A percentile compares a stretch with the other conserved stretches of the same genome.
These are phyloP conservation scores for Hydrotaea cyrtoneurina DNA, from an alignment of 2,888 invertebrate species.

Conservation along the genomic window DNA sequence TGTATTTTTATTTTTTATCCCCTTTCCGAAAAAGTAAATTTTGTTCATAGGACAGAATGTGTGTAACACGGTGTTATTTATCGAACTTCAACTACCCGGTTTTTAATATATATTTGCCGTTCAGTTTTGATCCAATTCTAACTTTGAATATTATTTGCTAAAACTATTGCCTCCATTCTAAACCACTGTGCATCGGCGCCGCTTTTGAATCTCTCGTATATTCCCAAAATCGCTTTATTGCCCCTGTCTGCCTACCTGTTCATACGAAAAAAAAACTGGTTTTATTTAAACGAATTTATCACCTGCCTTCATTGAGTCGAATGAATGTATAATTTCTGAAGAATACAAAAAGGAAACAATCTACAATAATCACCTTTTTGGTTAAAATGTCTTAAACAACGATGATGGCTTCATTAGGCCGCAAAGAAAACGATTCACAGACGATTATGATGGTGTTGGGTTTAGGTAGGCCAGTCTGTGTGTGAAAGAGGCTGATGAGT, in stretches of 20 bases:
- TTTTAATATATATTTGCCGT: no score
- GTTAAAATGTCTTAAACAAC: not conserved
- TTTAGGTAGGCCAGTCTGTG: slow-evolving; percentile 19
- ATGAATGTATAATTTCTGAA: not conserved
- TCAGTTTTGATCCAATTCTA: no score
- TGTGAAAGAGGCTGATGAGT: not conserved
- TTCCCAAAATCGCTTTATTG: not conserved
- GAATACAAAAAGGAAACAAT: not conserved
- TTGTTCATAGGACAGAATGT: no score
- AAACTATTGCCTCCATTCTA: no score
- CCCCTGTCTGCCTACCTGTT: not conserved
- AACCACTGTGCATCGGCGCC: not conserved
- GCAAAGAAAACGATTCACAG: not conserved
- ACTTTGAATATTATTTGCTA: no score
- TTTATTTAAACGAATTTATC: slow-evolving; percentile 21
- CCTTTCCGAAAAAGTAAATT: no score
- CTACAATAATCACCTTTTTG: slow-evolving; percentile 14
- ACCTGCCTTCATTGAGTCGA: slow-evolving; percentile 6
- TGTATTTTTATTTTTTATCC: no score
- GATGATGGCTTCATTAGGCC: slow-evolving; percentile 22
- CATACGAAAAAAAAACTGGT: not conserved
- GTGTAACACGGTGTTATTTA: no score
- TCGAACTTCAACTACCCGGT: no score
- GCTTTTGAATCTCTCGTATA: not conserved
- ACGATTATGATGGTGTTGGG: not conserved